phyloP scores from a whole-genome alignment of 2,797 vertebrate genomes.

The Tapirus indicus region DNA sequence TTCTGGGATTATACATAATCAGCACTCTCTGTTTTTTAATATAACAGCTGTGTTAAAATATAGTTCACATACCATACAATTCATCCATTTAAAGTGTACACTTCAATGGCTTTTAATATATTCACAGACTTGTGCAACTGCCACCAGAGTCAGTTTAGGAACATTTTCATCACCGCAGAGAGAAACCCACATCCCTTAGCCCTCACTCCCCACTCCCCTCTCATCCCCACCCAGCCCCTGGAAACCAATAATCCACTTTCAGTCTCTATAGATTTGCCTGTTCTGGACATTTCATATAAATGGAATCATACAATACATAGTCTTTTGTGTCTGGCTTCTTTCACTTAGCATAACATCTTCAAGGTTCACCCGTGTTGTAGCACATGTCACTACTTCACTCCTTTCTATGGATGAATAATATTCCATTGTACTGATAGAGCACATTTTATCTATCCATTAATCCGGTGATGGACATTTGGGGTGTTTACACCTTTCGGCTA shows the following conservation, averaged over 20 bases:
- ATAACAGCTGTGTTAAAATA: not conserved
- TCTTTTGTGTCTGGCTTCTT: not conserved
- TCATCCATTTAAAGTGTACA: not conserved
- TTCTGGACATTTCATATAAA: not conserved
- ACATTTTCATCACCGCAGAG: not conserved
- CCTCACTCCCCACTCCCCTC: not conserved
- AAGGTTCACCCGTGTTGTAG: fast-evolving
- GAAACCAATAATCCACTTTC: not conserved
- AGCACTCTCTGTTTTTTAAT: not conserved
- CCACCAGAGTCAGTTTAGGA: not conserved
- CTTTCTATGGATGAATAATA: not conserved
- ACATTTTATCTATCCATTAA: not conserved
- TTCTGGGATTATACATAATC: not conserved
- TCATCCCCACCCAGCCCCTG: not conserved
- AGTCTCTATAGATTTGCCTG: not conserved
- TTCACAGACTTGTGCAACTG: not conserved
- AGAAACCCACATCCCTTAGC: not conserved
- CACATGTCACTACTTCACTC: fast-evolving
- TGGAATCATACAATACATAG: fast-evolving
- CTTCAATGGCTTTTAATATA: not conserved
- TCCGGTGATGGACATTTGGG: not conserved
- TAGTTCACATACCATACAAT: not conserved
- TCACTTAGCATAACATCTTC: not conserved
- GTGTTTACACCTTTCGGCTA: not conserved
- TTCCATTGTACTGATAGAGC: fast-evolving